These are phyloP conservation scores for Microhierax caerulescens DNA, from an alignment of 2,797 vertebrate species.

Conservation along the genomic window DNA sequence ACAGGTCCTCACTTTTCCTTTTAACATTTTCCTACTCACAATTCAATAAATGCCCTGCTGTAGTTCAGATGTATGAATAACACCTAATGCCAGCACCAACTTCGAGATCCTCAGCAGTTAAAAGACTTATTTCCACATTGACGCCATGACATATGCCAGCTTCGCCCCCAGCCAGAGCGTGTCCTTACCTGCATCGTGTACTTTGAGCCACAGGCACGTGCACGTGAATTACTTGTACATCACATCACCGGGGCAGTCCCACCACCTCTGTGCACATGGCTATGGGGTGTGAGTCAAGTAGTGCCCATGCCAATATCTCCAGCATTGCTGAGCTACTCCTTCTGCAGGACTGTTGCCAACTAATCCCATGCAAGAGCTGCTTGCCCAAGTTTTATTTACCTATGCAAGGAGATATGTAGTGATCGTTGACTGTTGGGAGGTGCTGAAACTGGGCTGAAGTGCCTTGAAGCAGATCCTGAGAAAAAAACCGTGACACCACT, in stretches of 20 bases:
- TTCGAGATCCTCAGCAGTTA: background rate
- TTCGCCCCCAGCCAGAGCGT: background rate
- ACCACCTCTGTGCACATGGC: background rate
- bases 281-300: rapidly evolving
- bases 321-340: background rate
- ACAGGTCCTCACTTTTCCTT: background rate
- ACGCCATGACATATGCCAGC: rapidly evolving
- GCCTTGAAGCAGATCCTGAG: background rate
- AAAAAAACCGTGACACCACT: background rate
- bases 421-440: rapidly evolving
- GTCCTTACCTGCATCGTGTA: rapidly evolving
- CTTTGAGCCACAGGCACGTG: rapidly evolving
- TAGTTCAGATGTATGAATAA: rapidly evolving
- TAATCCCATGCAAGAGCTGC: too few relatives aligned
- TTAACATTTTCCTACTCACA: background rate
- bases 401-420: too few relatives aligned
- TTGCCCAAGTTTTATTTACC: background rate
- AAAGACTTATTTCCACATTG: background rate
- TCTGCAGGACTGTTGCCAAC: background rate
- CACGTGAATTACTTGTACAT: background rate
- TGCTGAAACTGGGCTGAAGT: background rate
- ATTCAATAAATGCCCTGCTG: background rate
- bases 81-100: rapidly evolving
- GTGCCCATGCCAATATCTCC: background rate
- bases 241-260: rapidly evolving